Evolutionary conservation across 2,888 invertebrate genomes (phyloP), one percentile per base, ranked within the genome.

Genomic region (Chymomyza procnemis): DNA sequence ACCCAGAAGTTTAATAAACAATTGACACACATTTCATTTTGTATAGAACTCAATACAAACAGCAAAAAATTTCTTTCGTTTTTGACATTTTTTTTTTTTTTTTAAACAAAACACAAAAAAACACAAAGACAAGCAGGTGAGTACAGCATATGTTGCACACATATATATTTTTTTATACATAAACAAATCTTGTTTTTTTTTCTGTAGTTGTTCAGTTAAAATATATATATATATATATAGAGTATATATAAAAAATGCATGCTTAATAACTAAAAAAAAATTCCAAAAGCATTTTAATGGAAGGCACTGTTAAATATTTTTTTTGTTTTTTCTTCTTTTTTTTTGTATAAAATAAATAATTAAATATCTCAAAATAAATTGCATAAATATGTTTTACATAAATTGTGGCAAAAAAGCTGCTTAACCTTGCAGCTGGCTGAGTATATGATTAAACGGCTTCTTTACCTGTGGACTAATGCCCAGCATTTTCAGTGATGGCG

Each of bases 401-500:
- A 30, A 57, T 59, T 66, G 48, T 18, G 41, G 18, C 59, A 54
- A 62, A 54, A 62, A 55, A 18, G 16, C 48, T n/a, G 34, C 34
- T 84, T 77, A 80, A 71, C 73, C 62, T 80, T 79, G 81, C 83
- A 89, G 88, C 68, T 88, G 84, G 83, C 88, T 89, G 76, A 90
- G 83, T 79, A 88, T 83, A 69, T 83, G 76, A 71, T 79, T 85
- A 71, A 84, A 62, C 74, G 78, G 85, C 88, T 89, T 90, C 85
- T 94, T 92, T 93, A 97, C 97, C 96, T 97, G 97, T 58, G 97
- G 97, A 73, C 97, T 96, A 71, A 97, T 95, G 73, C 97, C 97
- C 57, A 97, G 94, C 97, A 97, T 97, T 92, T 95, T 96, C 71
- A 97, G 93, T 54, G 97, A 97, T 61, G 97, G 97, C 52, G 97